These are phyloP conservation scores for Salarias fasciatus DNA, from an alignment of 2,797 vertebrate genomes.

Conservation along the genomic window DNA sequence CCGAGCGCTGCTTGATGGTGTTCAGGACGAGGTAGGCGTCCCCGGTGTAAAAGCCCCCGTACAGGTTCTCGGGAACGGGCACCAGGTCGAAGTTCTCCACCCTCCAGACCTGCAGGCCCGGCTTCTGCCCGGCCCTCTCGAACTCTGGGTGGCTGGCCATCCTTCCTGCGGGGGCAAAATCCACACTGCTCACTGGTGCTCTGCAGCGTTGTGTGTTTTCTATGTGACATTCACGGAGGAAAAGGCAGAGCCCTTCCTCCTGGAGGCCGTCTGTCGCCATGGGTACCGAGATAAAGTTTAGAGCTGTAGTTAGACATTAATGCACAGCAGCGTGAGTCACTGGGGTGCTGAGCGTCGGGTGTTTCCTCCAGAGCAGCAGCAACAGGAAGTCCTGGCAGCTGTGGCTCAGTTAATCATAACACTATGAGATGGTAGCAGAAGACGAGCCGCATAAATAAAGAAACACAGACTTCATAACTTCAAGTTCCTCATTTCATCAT, in stretches of 20 bases:
- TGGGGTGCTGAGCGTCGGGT: constrained; percentile 19
- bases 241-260: constrained; percentile 43
- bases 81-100: constrained; percentile 96
- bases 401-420: constrained; percentile 41
- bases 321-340: constrained; percentile 61
- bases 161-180: constrained; percentile 66
- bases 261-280: constrained; percentile 37
- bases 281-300: constrained; percentile 66
- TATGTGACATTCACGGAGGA: constrained; percentile 4
- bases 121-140: constrained; percentile 88
- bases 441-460: constrained; percentile 1
- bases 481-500: neutral
- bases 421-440: constrained; percentile 3
- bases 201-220: too few species aligned
- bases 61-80: constrained; percentile 90
- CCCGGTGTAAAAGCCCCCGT: constrained; percentile 94
- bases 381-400: constrained; percentile 50
- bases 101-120: constrained; percentile 97
- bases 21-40: constrained; percentile 95
- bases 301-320: constrained; percentile 59
- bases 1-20: constrained; percentile 92
- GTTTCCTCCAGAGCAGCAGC: constrained; percentile 44
- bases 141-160: constrained; percentile 95
- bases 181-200: neutral
- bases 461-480: neutral